Percentiles rank a stretch among this genome's conserved stretches.
Conservation (phyloP, 1,140 invertebrate species). For the Aphelinus atriplicis region DNA sequence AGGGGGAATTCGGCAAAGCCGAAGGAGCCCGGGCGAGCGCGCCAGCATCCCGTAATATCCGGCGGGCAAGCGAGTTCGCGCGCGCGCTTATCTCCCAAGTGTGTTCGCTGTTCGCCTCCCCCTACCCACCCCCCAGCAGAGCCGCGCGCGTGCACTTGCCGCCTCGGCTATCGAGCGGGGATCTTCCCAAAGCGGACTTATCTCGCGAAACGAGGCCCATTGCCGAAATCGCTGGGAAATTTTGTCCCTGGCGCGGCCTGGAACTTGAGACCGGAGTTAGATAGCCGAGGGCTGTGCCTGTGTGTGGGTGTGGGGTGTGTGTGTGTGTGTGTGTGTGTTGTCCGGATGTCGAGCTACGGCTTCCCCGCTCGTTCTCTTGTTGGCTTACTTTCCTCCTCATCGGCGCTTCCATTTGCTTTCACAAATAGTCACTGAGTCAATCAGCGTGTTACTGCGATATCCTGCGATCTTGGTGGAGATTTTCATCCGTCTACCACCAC, state of each 20-base stretch:
- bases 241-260: neutral
- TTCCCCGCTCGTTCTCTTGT: too few species aligned
- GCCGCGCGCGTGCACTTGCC: neutral
- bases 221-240: slow-evolving; percentile 11
- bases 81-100: slow-evolving; percentile 17
- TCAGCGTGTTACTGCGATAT: too few species aligned
- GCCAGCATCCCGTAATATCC: slow-evolving; percentile 37
- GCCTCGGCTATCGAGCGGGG: neutral
- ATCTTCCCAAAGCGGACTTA: slow-evolving; percentile 4
- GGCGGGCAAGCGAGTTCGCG: slow-evolving; percentile 27
- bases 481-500: too few species aligned
- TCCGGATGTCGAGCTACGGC: too few species aligned
- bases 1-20: slow-evolving; percentile 13
- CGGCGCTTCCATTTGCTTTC: too few species aligned
- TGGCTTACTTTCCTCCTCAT: too few species aligned
- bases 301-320: neutral
- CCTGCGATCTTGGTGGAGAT: too few species aligned
- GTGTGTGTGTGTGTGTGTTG: too few species aligned
- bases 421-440: too few species aligned
- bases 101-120: neutral
- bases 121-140: neutral
- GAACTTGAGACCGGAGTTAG: neutral
- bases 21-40: neutral
- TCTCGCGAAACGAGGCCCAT: slow-evolving; percentile 10
- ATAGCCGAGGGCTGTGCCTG: neutral